phyloP scores from a whole-genome alignment of 2,797 vertebrate genomes.

The Siniperca undulata region DNA sequence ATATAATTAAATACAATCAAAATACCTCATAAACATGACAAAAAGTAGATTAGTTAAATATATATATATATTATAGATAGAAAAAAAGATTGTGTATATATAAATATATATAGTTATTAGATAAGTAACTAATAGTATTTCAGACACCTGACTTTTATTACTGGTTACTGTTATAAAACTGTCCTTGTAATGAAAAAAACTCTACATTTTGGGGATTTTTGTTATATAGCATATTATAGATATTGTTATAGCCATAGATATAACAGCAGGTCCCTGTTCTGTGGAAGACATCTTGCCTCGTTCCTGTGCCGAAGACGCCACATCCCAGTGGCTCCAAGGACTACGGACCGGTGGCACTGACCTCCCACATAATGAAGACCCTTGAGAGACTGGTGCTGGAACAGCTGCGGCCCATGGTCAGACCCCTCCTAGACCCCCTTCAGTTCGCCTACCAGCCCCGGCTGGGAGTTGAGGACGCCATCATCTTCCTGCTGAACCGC shows the following conservation, averaged over 20 bases:
- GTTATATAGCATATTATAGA: background rate
- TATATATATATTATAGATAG: background rate
- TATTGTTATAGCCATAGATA: background rate
- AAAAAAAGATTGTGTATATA: background rate
- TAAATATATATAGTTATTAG: background rate
- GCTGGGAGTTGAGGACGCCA: no score
- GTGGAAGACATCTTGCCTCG: no score
- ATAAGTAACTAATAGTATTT: background rate
- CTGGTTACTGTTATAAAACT: background rate
- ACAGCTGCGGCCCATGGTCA: no score
- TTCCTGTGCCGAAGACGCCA: no score
- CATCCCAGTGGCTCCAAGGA: no score
- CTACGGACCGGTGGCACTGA: no score
- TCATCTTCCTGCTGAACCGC: no score
- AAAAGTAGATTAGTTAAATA: background rate
- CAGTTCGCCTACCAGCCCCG: no score
- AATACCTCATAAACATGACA: background rate
- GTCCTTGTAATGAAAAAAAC: background rate
- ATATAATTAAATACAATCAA: background rate
- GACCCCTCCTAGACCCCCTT: no score
- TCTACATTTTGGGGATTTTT: background rate
- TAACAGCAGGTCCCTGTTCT: no score
- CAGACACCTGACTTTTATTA: background rate
- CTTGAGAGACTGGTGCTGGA: no score
- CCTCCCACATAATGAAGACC: no score